These are phyloP conservation scores for Bembecia ichneumoniformis DNA, from an alignment of 2,888 invertebrate species.

Conservation along the genomic window DNA sequence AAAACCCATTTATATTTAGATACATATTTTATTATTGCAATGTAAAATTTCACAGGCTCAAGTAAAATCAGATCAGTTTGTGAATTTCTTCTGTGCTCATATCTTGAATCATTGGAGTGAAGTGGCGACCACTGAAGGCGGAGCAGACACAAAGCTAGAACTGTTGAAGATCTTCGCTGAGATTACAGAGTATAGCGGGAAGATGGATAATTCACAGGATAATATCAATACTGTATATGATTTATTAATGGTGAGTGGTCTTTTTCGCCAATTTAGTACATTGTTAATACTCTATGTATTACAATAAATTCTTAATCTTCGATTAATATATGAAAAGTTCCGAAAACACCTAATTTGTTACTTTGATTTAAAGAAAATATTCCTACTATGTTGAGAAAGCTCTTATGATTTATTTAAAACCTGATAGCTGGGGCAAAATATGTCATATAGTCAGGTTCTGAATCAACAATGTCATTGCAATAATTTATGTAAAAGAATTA, in stretches of 20 bases:
- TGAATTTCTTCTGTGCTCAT: conserved; percentile 87
- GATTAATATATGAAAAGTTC: too few species aligned
- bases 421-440: too few species aligned
- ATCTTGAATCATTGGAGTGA: conserved; percentile 83
- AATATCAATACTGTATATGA: conserved; percentile 84
- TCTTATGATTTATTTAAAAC: too few species aligned
- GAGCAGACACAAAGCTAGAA: conserved; percentile 79
- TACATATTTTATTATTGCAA: not conserved
- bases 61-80: conserved; percentile 88
- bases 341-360: too few species aligned
- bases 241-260: conserved; percentile 78
- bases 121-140: conserved; percentile 73
- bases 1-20: conserved; percentile 5
- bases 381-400: too few species aligned
- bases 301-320: too few species aligned
- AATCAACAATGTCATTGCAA: too few species aligned
- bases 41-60: conserved; percentile 74
- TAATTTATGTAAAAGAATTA: too few species aligned
- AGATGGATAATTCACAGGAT: conserved; percentile 80
- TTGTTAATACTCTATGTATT: too few species aligned
- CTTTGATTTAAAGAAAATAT: too few species aligned
- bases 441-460: too few species aligned
- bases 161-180: conserved; percentile 91
- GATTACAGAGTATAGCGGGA: conserved; percentile 82
- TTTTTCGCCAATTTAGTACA: too few species aligned